Base-by-base conservation (phyloP, 1,140 invertebrate species). In the Pristionchus pacificus region DNA sequence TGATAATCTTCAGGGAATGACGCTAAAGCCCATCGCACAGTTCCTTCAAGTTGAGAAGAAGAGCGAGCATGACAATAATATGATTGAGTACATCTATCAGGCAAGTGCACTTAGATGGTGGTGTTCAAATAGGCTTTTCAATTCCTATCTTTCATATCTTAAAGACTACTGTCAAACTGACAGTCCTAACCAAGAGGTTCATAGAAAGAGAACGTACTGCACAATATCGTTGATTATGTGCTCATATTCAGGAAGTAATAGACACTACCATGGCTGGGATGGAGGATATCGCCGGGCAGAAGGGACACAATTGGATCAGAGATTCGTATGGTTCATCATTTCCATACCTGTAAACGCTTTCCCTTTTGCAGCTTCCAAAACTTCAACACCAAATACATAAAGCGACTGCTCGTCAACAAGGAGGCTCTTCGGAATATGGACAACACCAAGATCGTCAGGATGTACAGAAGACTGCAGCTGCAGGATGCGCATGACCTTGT, bases 21-120 rank as follows among this genome's bases (percentile, higher is more conserved):
- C 86, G 15, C 85, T 87, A 59, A 87, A 87, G 71, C 86, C 87
- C 32, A 82, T 87, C 31, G 87, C 87, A 2, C 85, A 86, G 72
- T 84, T 85, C 70, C 78, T 87, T 1, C 85, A 87, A 74, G 85
- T 87, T 1, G 85, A 86, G 74, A 84, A 82, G 68, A 78, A 81
- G 59, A 66, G 57, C 0, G 70, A 73, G n/a, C 67, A 78, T 28
- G 76, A 83, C 28, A 76, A 80, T 60, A 75, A 71, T 28, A 81
- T 81, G 79, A 76, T 77, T 32, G 79, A 81, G 62, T 72, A 74
- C 31, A 81, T 81, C 32, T 79, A 82, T 60, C 69, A 77, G 49
- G 78, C 69, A 69, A 49, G 38, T 49, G 38, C 6, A 49, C 19
- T 49, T 49, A 10, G n/a, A n/a, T n/a, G n/a, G n/a, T n/a, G n/a